These are phyloP conservation scores for Rhagonycha fulva DNA, from an alignment of 2,888 invertebrate genomes.

Conservation along the genomic window DNA sequence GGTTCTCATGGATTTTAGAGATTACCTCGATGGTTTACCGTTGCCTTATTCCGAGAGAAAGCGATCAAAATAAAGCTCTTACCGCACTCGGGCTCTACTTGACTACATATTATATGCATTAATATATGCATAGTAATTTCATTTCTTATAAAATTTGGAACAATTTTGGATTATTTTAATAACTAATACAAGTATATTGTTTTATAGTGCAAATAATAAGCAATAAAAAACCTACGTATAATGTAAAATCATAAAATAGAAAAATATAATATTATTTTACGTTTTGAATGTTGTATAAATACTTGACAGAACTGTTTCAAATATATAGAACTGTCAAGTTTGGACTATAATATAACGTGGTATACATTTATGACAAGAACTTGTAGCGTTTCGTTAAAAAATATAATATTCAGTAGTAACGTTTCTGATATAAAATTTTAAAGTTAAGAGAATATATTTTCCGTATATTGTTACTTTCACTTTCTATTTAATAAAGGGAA, in stretches of 20 bases:
- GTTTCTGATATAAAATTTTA: neutral
- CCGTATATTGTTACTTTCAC: neutral
- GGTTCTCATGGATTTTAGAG: too few relatives aligned
- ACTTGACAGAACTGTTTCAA: conserved; percentile 26
- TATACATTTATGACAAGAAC: conserved; percentile 21
- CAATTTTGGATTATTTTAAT: too few relatives aligned
- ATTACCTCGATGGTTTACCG: too few relatives aligned
- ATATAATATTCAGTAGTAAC: neutral
- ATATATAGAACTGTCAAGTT: conserved; percentile 21
- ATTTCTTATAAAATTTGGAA: too few relatives aligned
- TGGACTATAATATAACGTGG: conserved; percentile 18
- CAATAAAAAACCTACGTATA: neutral
- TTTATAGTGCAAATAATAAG: neutral
- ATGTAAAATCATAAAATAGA: neutral
- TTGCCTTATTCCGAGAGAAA: too few relatives aligned
- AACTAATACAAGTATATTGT: neutral
- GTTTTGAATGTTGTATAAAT: conserved; percentile 16
- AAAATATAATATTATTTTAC: neutral
- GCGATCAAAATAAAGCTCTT: too few relatives aligned
- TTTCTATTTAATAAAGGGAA: neutral
- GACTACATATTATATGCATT: too few relatives aligned
- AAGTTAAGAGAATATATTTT: neutral
- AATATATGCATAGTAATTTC: too few relatives aligned
- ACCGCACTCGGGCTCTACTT: too few relatives aligned
- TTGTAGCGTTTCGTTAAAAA: conserved; percentile 14